Conservation (phyloP, 2,797 vertebrate genomes). For the Borostomias antarcticus region DNA sequence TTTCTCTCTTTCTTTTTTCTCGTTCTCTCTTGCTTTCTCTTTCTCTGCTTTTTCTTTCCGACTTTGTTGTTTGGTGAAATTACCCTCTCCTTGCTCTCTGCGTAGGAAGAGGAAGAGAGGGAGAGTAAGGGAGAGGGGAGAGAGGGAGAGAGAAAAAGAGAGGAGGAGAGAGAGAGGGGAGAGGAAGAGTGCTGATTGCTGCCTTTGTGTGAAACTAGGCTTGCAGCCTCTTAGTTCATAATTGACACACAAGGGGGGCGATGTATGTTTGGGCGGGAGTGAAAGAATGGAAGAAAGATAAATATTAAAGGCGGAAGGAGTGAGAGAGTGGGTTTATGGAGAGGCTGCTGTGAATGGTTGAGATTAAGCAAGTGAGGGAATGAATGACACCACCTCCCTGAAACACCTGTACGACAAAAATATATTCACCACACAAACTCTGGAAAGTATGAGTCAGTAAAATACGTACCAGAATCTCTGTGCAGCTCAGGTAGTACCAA, state of each 20-base stretch:
- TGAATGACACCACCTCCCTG: background rate
- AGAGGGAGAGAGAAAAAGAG: constrained; percentile 43
- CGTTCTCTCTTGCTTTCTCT: constrained; percentile 5
- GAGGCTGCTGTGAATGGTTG: background rate
- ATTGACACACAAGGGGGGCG: constrained; percentile 75
- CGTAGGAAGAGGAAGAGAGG: constrained; percentile 52
- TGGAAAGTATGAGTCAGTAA: no score
- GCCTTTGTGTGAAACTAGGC: constrained; percentile 79
- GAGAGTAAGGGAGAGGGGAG: constrained; percentile 50
- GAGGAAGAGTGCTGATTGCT: constrained; percentile 76
- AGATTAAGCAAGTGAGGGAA: background rate
- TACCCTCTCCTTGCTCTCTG: constrained; percentile 66
- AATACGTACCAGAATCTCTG: no score
- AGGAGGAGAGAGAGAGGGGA: constrained; percentile 50
- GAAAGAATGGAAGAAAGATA: constrained; percentile 50
- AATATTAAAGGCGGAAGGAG: constrained; percentile 22
- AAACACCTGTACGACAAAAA: background rate
- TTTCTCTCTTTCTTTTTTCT: constrained; percentile 24
- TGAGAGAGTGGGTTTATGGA: background rate
- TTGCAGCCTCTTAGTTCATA: constrained; percentile 71
- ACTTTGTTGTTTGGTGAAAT: constrained; percentile 75
- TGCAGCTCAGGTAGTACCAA: no score
- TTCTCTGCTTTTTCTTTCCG: constrained; percentile 41
- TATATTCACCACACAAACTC: background rate
- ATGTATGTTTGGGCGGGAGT: constrained; percentile 64